These are phyloP conservation scores for Hermaeophaga mercurialis DNA, from an alignment of 2,888 invertebrate genomes.

Conservation along the genomic window DNA sequence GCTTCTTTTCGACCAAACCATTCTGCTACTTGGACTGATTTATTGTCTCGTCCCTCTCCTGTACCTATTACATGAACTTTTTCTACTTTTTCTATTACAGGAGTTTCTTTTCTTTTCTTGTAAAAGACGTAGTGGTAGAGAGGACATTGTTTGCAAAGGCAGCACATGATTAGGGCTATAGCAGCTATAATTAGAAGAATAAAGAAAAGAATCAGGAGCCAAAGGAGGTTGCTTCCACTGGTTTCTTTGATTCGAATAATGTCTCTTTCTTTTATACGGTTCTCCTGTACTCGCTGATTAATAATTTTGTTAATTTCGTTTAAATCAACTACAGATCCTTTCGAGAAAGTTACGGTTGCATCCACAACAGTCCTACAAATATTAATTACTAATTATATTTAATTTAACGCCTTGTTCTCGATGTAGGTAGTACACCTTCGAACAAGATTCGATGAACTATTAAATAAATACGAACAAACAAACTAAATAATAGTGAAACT, in stretches of 20 bases:
- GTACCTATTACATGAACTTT: constrained; percentile 61
- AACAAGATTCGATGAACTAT: too few species aligned
- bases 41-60: constrained; percentile 66
- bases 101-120: constrained; percentile 75
- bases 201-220: constrained; percentile 78
- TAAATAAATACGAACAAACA: too few species aligned
- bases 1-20: constrained; percentile 81
- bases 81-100: constrained; percentile 62
- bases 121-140: constrained; percentile 78
- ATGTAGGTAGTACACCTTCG: too few species aligned
- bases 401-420: too few species aligned
- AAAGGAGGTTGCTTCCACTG: constrained; percentile 67
- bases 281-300: constrained; percentile 38
- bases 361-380: constrained; percentile 70
- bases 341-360: constrained; percentile 70
- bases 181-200: constrained; percentile 75
- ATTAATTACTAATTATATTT: too few species aligned
- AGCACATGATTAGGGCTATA: constrained; percentile 76
- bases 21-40: constrained; percentile 77
- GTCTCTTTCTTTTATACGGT: constrained; percentile 23
- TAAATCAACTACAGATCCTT: constrained; percentile 71
- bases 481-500: too few species aligned
- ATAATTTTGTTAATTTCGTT: constrained; percentile 71
- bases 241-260: constrained; percentile 38
- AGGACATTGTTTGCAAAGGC: constrained; percentile 85